Evolutionary conservation across 2,797 vertebrate genomes (phyloP).

Genomic region (Peromyscus melanophrys): DNA sequence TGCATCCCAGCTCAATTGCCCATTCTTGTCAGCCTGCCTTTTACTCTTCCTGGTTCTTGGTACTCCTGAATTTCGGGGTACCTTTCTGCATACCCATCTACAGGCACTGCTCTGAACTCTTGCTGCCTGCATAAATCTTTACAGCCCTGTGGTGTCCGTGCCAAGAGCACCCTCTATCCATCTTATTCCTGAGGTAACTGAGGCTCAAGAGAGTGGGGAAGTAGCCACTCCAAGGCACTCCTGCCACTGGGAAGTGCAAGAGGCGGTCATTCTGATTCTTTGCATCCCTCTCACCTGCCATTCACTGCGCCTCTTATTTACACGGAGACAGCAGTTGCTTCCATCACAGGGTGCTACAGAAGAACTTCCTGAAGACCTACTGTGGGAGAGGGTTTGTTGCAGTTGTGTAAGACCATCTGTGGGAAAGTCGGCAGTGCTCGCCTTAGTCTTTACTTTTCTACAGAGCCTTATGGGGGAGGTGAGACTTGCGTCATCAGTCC

Average conservation of each 20-base stretch:
- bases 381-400: not conserved
- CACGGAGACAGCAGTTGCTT: not conserved
- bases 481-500: not conserved
- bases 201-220: not conserved
- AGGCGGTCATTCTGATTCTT: not conserved
- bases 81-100: not conserved
- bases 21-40: not conserved
- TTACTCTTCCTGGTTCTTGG: not conserved
- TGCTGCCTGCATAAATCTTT: not conserved
- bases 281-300: not conserved
- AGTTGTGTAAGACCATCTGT: not conserved
- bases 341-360: not conserved
- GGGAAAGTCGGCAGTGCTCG: not conserved
- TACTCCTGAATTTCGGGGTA: not conserved
- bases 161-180: not conserved
- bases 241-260: not conserved
- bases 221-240: not conserved
- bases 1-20: not conserved
- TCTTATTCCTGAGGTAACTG: not conserved
- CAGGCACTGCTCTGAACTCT: not conserved
- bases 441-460: not conserved
- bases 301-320: not conserved
- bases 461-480: not conserved
- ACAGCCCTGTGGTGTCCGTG: not conserved
- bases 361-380: slow-evolving; percentile 23